These are phyloP conservation scores for Ophioninae sp. DNA, from an alignment of 2,888 invertebrate genomes.

Conservation along the genomic window DNA sequence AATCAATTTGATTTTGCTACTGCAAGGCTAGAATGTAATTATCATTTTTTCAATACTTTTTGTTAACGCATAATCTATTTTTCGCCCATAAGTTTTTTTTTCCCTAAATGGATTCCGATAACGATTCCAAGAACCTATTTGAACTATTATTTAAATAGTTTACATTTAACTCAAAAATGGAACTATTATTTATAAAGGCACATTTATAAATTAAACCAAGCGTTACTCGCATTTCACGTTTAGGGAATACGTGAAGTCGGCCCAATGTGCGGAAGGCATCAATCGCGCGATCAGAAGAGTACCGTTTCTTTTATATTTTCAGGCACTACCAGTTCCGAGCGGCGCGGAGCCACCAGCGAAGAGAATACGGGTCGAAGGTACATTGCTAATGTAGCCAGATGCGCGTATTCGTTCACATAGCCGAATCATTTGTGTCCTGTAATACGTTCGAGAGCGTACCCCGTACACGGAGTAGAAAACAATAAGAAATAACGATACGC, in stretches of 20 bases:
- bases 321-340: conserved; percentile 75
- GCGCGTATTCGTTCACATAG: conserved; percentile 61
- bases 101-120: no score
- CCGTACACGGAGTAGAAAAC: conserved; percentile 43
- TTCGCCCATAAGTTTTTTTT: no score
- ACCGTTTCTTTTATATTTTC: conserved; percentile 59
- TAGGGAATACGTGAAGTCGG: not conserved
- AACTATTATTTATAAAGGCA: no score
- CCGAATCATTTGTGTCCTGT: conserved; percentile 64
- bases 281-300: not conserved
- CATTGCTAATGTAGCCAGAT: conserved; percentile 74
- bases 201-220: no score
- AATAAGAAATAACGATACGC: conserved; percentile 22
- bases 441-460: conserved; percentile 36
- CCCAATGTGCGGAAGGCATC: not conserved
- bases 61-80: no score
- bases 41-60: no score
- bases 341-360: conserved; percentile 75
- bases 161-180: no score
- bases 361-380: conserved; percentile 79
- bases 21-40: no score
- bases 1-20: no score
- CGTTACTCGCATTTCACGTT: not conserved
- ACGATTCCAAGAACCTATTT: no score
- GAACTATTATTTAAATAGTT: no score